phyloP scores from a whole-genome alignment of 2,797 vertebrate species.

The Poecilia gillii region DNA sequence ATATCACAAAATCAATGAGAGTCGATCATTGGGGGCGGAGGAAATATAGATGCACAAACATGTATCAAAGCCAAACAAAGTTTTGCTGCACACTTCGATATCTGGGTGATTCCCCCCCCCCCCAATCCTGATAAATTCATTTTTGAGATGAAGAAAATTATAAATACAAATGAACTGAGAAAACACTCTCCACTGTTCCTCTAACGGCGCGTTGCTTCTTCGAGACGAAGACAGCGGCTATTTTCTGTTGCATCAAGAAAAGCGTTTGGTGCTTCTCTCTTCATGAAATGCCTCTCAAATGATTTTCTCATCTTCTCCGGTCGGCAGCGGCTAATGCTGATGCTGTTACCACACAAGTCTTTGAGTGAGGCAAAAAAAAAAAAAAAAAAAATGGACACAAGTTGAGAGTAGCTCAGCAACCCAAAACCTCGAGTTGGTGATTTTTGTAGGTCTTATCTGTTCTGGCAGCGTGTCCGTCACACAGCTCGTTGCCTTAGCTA shows the following conservation, averaged over 20 bases:
- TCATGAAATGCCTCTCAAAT: constrained; percentile 36
- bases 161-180: neutral
- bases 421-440: constrained; percentile 21
- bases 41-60: constrained; percentile 22
- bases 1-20: constrained; percentile 60
- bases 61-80: constrained; percentile 4
- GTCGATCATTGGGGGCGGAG: constrained; percentile 43
- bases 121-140: neutral
- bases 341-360: constrained; percentile 17
- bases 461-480: constrained; percentile 50
- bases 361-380: constrained; percentile 13
- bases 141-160: neutral
- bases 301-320: constrained; percentile 31
- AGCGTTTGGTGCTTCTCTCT: constrained; percentile 36
- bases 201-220: constrained; percentile 29
- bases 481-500: constrained; percentile 60
- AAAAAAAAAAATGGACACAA: constrained; percentile 1
- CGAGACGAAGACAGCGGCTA: constrained; percentile 25
- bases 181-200: neutral
- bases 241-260: constrained; percentile 41
- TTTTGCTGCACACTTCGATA: neutral
- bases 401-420: constrained; percentile 9
- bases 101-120: too few species aligned
- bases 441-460: constrained; percentile 48
- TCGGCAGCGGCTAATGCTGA: constrained; percentile 14